Percentiles rank a stretch among this genome's conserved stretches.
These are phyloP conservation scores for Austrolebias charrua DNA, from an alignment of 2,797 vertebrate species.

Conservation along the genomic window DNA sequence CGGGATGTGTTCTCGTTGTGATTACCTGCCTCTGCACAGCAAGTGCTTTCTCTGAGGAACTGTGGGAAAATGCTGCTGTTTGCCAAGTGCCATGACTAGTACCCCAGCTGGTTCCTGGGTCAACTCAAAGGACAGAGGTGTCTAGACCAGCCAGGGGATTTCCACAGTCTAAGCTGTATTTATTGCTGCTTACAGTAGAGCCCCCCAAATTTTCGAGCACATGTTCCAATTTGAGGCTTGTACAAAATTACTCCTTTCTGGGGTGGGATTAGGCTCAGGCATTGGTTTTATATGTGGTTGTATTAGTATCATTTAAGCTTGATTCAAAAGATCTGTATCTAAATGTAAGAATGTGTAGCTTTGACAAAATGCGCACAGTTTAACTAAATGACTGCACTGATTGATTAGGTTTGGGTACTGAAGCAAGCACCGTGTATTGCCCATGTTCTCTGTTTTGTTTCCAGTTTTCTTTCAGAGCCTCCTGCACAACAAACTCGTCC, in stretches of 20 bases:
- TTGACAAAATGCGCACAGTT: constrained; percentile 14
- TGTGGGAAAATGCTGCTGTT: constrained; percentile 63
- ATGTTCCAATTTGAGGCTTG: constrained; percentile 30
- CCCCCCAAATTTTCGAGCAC: constrained; percentile 23
- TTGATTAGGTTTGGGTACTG: constrained; percentile 21
- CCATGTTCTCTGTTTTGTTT: constrained; percentile 29
- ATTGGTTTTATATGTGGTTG: constrained; percentile 50
- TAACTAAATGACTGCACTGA: constrained; percentile 1
- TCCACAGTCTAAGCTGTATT: constrained; percentile 52
- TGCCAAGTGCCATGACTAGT: constrained; percentile 70
- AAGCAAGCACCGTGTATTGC: constrained; percentile 13
- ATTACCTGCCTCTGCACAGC: constrained; percentile 73
- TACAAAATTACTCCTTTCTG: constrained; percentile 25
- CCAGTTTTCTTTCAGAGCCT: constrained; percentile 22
- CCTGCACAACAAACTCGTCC: constrained; percentile 34
- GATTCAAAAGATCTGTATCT: constrained; percentile 36
- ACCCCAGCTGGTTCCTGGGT: constrained; percentile 67
- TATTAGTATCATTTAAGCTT: constrained; percentile 32
- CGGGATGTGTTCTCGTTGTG: constrained; percentile 65
- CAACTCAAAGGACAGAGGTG: constrained; percentile 64
- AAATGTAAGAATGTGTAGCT: constrained; percentile 9
- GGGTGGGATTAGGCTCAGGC: constrained; percentile 40
- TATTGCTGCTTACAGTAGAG: constrained; percentile 55
- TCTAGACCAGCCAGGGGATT: constrained; percentile 63
- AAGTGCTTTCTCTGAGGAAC: constrained; percentile 65